Percentiles rank a stretch among this genome's conserved stretches.
These are phyloP conservation scores for Terrapene triunguis DNA, from an alignment of 2,113 vertebrate species.

Conservation along the genomic window DNA sequence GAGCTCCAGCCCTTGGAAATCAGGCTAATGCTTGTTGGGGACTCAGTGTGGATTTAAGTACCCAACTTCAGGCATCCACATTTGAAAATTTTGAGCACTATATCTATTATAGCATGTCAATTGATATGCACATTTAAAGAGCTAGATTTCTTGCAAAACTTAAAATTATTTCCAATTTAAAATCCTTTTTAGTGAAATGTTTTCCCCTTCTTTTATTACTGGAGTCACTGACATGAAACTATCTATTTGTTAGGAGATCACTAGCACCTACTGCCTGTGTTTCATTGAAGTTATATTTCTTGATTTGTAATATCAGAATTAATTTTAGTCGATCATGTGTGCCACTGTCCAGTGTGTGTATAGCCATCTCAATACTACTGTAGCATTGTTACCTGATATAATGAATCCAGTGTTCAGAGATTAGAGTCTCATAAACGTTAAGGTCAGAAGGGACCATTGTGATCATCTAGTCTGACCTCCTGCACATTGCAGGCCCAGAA, in stretches of 20 bases:
- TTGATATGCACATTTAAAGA: background rate
- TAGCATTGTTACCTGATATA: background rate
- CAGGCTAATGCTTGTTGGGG: too few species aligned
- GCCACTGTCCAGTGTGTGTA: too few species aligned
- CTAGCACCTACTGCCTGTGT: background rate
- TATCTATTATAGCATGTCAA: background rate
- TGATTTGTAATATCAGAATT: background rate
- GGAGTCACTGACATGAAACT: background rate
- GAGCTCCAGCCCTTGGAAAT: too few species aligned
- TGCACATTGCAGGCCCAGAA: too few species aligned
- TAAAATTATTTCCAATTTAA: background rate
- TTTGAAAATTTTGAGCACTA: background rate
- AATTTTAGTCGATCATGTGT: background rate
- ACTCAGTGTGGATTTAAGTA: too few species aligned
- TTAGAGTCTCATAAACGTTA: background rate
- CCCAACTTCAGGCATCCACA: background rate
- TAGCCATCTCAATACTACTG: background rate
- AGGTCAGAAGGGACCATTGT: too few species aligned
- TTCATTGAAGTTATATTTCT: background rate
- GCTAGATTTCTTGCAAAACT: background rate
- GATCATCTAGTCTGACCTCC: too few species aligned
- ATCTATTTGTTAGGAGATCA: background rate
- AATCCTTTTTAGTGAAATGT: background rate
- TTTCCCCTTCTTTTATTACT: background rate
- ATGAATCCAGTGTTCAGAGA: background rate